A percentile compares a stretch with the other conserved stretches of the same genome.
Evolutionary conservation across 2,888 invertebrate species (phyloP).

Genomic region (Xylocampa areola): DNA sequence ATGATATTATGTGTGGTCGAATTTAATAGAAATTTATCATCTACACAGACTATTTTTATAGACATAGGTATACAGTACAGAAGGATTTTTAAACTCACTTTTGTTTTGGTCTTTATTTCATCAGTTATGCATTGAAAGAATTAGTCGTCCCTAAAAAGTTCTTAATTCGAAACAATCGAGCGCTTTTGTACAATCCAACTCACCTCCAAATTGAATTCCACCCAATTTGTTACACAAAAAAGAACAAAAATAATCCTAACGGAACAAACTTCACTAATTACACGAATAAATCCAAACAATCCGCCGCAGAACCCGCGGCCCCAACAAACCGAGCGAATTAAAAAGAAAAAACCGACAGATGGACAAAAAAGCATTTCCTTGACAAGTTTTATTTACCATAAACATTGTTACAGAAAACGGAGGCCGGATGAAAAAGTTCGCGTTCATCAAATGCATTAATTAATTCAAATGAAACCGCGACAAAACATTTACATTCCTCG

Average conservation of each 20-base stretch:
- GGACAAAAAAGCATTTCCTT: conserved; percentile 86
- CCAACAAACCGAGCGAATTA: conserved; percentile 83
- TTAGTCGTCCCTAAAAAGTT: conserved; percentile 58
- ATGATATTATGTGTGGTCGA: neutral
- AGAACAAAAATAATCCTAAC: conserved; percentile 84
- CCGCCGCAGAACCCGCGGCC: conserved; percentile 74
- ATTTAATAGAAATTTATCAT: neutral
- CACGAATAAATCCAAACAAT: conserved; percentile 88
- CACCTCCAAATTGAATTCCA: conserved; percentile 78
- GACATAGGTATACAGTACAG: neutral
- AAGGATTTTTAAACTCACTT: conserved; percentile 3
- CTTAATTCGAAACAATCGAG: conserved; percentile 66
- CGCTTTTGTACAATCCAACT: conserved; percentile 72
- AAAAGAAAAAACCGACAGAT: conserved; percentile 84
- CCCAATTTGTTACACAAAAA: conserved; percentile 81
- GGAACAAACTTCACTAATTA: conserved; percentile 89
- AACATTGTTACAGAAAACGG: conserved; percentile 86
- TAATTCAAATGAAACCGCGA: conserved; percentile 89
- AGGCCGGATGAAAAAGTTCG: conserved; percentile 84
- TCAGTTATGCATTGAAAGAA: conserved; percentile 33
- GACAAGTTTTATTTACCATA: conserved; percentile 89
- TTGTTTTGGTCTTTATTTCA: conserved; percentile 27
- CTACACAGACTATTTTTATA: neutral
- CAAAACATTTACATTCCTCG: conserved; percentile 86
- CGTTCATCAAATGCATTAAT: conserved; percentile 88